Conservation (phyloP, 2,113 vertebrate genomes). For the Aegithalos caudatus region DNA sequence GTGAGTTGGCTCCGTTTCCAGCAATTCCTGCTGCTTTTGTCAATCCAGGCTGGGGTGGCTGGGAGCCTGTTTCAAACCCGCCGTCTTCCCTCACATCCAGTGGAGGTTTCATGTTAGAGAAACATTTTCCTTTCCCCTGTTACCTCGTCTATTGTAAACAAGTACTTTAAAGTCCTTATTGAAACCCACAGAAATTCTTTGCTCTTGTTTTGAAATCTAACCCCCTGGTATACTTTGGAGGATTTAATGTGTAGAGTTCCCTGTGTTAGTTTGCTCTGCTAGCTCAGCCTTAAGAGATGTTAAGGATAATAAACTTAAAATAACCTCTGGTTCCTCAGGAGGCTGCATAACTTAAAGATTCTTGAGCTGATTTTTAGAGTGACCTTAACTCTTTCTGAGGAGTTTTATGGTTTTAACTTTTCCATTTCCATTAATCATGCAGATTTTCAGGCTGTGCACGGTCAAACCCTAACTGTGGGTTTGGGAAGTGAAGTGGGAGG, state of each 20-base stretch:
- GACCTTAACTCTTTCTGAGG: slow-evolving; percentile 14
- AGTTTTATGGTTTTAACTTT: not conserved
- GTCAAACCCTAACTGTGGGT: not conserved
- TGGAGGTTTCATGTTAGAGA: not conserved
- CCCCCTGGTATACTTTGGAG: slow-evolving; percentile 46
- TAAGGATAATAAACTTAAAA: slow-evolving; percentile 65
- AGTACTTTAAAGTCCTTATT: slow-evolving; percentile 51
- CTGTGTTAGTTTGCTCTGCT: slow-evolving; percentile 42
- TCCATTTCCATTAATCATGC: not conserved
- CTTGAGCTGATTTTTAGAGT: not conserved
- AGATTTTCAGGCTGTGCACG: not conserved
- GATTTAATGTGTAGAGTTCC: slow-evolving; percentile 27
- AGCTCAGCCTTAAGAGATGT: slow-evolving; percentile 43
- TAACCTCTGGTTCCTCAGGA: slow-evolving; percentile 52
- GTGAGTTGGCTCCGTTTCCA: not conserved
- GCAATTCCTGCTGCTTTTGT: not conserved
- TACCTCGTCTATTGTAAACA: slow-evolving; percentile 43
- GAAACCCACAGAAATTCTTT: slow-evolving; percentile 43
- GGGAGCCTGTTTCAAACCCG: not conserved
- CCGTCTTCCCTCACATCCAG: not conserved
- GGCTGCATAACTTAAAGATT: slow-evolving; percentile 9
- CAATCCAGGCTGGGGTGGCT: not conserved
- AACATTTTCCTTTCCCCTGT: not conserved
- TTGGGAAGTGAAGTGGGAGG: not conserved
- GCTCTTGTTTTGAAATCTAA: slow-evolving; percentile 64